These are phyloP conservation scores for Brachionus manjavacas DNA, from an alignment of 1,140 invertebrate species.

Conservation along the genomic window DNA sequence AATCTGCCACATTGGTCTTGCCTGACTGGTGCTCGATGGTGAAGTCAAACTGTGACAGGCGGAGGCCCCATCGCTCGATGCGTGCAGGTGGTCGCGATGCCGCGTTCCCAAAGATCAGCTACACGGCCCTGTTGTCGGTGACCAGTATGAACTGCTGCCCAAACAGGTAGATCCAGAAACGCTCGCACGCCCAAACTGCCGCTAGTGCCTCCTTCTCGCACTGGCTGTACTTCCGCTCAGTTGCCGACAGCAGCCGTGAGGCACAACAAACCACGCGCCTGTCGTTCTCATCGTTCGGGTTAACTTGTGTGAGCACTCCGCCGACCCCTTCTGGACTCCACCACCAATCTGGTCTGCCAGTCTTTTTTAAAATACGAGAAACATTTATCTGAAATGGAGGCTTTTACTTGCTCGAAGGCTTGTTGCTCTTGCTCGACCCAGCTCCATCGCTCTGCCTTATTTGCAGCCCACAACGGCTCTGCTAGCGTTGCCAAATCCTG, in stretches of 20 bases:
- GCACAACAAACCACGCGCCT: no score
- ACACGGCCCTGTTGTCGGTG: conserved; percentile 5
- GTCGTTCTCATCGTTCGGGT: conserved; percentile 43
- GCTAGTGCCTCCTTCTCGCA: conserved; percentile 50
- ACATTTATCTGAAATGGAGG: background rate
- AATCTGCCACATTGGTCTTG: background rate
- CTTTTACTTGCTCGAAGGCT: conserved; percentile 22
- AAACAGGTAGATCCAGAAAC: background rate
- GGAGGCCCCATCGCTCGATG: background rate
- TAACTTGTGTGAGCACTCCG: conserved; percentile 56
- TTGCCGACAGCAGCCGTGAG: conserved; percentile 37
- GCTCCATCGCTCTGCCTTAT: conserved; percentile 45
- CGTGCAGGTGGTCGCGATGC: background rate
- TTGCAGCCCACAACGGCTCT: conserved; percentile 46
- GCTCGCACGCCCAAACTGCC: background rate
- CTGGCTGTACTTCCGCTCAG: conserved; percentile 48
- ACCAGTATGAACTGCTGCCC: conserved; percentile 12
- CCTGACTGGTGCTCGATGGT: background rate
- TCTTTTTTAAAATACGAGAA: no score
- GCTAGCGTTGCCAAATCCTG: background rate
- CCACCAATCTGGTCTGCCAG: no score
- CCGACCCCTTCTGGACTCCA: conserved; percentile 53
- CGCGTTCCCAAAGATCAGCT: background rate
- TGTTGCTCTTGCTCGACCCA: conserved; percentile 44
- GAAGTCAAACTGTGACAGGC: background rate